Percentiles rank a stretch among this genome's conserved stretches.
These are phyloP conservation scores for Porphyrio hochstetteri DNA, from an alignment of 2,113 vertebrate species.

Conservation along the genomic window DNA sequence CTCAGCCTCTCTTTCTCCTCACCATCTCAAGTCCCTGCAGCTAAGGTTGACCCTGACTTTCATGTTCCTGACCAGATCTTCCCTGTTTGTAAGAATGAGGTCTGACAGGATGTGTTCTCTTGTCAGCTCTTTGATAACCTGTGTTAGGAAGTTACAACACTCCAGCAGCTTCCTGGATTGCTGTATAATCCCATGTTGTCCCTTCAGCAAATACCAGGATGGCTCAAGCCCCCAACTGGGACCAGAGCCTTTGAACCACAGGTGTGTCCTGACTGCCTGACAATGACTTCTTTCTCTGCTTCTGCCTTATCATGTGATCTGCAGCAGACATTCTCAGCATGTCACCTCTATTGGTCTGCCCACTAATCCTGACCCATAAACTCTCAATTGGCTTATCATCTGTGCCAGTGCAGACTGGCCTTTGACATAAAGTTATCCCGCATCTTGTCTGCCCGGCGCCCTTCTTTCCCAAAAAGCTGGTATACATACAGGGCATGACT, in stretches of 20 bases:
- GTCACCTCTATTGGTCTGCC: background rate
- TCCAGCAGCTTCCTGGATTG: background rate
- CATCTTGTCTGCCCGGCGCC: background rate
- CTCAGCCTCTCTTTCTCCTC: background rate
- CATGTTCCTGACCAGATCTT: background rate
- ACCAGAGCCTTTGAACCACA: background rate
- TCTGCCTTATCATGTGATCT: background rate
- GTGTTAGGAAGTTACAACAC: background rate
- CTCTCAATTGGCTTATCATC: background rate
- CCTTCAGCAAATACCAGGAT: background rate
- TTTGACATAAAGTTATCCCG: background rate
- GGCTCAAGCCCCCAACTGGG: background rate
- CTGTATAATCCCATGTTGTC: background rate
- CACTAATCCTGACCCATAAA: background rate
- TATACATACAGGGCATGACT: background rate
- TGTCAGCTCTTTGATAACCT: background rate
- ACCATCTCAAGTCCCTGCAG: background rate
- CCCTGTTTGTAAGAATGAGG: background rate
- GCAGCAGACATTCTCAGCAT: background rate
- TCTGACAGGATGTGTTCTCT: background rate
- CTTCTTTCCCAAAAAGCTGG: background rate
- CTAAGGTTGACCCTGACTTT: background rate
- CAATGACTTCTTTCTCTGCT: background rate
- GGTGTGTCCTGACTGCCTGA: background rate
- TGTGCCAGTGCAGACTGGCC: background rate